Percentiles rank a stretch among this genome's conserved stretches.
Evolutionary conservation across 37 sponge, comb jelly and placozoan genomes (phyloP).

Genomic region (Agelas oroides): DNA sequence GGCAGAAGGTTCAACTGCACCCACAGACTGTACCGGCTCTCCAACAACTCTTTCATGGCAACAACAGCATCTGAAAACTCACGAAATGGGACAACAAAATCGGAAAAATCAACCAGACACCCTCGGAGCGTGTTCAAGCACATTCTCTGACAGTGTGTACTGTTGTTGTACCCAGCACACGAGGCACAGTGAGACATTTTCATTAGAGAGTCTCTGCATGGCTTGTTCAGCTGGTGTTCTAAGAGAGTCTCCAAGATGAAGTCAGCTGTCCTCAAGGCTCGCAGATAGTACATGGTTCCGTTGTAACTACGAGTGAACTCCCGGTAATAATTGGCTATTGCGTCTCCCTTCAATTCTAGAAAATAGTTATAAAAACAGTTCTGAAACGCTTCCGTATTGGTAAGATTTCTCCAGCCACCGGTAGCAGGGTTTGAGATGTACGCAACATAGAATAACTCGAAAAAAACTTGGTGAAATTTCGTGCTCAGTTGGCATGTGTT

Average conservation of each 20-base stretch:
- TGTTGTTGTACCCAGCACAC: no score
- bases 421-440: background rate
- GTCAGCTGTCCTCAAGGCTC: no score
- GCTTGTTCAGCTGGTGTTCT: no score
- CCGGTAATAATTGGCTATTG: background rate
- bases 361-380: conserved; percentile 50
- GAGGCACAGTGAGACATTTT: no score
- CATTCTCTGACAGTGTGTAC: conserved; percentile 23
- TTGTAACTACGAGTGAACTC: background rate
- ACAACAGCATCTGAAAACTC: conserved; percentile 4
- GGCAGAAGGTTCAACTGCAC: background rate
- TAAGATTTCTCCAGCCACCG: background rate
- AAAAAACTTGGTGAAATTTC: conserved; percentile 50
- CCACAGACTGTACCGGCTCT: background rate
- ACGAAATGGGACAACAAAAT: conserved; percentile 2
- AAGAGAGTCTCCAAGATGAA: no score
- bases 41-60: background rate
- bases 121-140: conserved; percentile 64
- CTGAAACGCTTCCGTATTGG: background rate
- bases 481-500: conserved; percentile 13
- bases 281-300: no score
- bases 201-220: no score
- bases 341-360: background rate
- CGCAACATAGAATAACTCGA: conserved; percentile 45
- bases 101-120: conserved; percentile 46